Percentiles rank a stretch among this genome's conserved stretches.
Conservation (phyloP, 2,797 vertebrate genomes). For the Synaphobranchus kaupii region DNA sequence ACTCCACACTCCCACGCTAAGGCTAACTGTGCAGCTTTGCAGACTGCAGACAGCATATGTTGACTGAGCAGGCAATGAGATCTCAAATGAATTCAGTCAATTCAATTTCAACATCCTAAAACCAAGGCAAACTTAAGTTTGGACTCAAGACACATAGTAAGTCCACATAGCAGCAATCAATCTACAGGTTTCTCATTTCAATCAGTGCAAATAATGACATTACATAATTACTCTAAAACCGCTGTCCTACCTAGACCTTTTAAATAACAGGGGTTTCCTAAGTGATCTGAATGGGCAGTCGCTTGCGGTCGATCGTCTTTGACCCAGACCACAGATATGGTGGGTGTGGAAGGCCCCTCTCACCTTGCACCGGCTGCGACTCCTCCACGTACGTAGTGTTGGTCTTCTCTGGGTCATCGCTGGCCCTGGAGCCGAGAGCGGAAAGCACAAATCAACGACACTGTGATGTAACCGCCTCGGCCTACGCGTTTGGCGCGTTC, state of each 20-base stretch:
- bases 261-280: background rate
- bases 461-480: background rate
- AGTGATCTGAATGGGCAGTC: background rate
- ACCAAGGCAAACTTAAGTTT: background rate
- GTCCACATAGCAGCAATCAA: background rate
- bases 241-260: background rate
- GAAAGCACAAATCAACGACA: background rate
- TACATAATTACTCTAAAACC: background rate
- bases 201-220: background rate
- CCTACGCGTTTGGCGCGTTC: background rate
- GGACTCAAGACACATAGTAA: background rate
- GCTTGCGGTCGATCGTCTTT: background rate
- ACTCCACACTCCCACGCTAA: background rate
- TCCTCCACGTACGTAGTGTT: slow-evolving; percentile 92
- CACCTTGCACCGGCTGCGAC: slow-evolving; percentile 87
- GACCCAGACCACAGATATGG: background rate
- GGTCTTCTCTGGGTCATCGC: slow-evolving; percentile 94
- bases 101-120: background rate
- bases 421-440: slow-evolving; percentile 71
- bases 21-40: background rate
- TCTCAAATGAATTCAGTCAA: background rate
- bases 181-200: background rate
- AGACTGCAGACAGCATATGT: background rate
- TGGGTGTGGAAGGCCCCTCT: slow-evolving; percentile 44
- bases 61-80: background rate